phyloP scores from a whole-genome alignment of 2,113 vertebrate species.

The Corynorhinus townsendii region DNA sequence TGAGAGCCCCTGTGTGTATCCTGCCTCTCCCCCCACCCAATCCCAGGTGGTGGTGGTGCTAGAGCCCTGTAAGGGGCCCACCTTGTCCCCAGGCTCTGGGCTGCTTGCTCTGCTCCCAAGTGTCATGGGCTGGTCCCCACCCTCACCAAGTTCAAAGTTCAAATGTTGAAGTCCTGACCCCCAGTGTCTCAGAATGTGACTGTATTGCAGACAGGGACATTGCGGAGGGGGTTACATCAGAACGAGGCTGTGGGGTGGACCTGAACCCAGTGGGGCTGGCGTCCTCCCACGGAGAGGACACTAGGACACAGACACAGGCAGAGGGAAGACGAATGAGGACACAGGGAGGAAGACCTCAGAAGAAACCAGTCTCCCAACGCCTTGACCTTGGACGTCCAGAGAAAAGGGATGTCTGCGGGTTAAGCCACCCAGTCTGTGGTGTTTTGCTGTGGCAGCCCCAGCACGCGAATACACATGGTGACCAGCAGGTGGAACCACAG shows the following conservation, averaged over 20 bases:
- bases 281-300: background rate
- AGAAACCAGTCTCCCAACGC: background rate
- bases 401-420: background rate
- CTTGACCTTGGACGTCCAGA: background rate
- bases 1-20: background rate
- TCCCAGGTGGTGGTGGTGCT: too few species aligned
- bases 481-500: background rate
- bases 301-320: background rate
- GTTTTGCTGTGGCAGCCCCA: background rate
- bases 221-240: background rate
- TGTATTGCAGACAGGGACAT: background rate
- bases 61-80: rapidly evolving
- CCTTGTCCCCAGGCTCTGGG: background rate
- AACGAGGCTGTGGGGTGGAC: background rate
- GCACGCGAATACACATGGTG: rapidly evolving
- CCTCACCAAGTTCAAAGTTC: background rate
- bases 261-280: background rate
- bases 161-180: background rate
- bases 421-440: too few species aligned
- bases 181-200: background rate
- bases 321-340: background rate
- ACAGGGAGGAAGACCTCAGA: background rate
- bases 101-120: background rate
- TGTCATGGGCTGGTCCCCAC: too few species aligned
- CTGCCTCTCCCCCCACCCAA: too few species aligned